Evolutionary conservation across 2,888 invertebrate species (phyloP), one percentile per base, ranked within the genome.

Genomic region (Helobdella robusta): DNA sequence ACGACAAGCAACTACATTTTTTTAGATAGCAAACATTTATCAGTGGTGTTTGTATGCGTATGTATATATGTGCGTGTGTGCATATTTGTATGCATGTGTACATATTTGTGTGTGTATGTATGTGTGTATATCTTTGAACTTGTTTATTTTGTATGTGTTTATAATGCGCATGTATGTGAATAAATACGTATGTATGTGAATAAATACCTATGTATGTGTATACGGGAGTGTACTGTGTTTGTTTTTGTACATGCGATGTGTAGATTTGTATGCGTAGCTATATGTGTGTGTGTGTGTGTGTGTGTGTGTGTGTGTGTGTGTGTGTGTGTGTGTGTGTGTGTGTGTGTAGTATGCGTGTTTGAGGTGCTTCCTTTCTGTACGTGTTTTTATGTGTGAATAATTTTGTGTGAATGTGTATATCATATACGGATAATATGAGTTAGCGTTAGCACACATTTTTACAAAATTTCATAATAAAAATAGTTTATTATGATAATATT

Each of bases 141-240:
- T n/a, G n/a, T n/a, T n/a, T n/a, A n/a, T n/a, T n/a, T n/a, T 58
- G 34, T 20, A 34, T 58, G 59, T 58, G 34, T 34, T 30, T n/a
- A 20, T 40, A 34, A 35, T 46, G 68, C 23, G 32, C 15, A 30
- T 15, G 30, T 25, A 18, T 62, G 60, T 20, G 23, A 20, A 18
- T 59, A 11, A 20, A 15, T 30, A 23, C 32, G 32, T 58, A 30
- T 30, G 1, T 18, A 30, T 58, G 58, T 34, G 40, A 4, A 5
- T 48, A 15, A 20, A 4, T 25, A 0, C 30, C 4, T 11, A 11
- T 56, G 32, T 58, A 18, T 30, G 32, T 30, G 1, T 58, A 20
- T 34, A n/a, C 20, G 20, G 15, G 20, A n/a, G 59, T 4, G 20
- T 34, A n/a, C n/a, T 58, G 18, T 30, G 1, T 18, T 11, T 58